A percentile compares a stretch with the other conserved stretches of the same genome.
These are phyloP conservation scores for Patella pellucida DNA, from an alignment of 2,888 invertebrate species.

Conservation along the genomic window DNA sequence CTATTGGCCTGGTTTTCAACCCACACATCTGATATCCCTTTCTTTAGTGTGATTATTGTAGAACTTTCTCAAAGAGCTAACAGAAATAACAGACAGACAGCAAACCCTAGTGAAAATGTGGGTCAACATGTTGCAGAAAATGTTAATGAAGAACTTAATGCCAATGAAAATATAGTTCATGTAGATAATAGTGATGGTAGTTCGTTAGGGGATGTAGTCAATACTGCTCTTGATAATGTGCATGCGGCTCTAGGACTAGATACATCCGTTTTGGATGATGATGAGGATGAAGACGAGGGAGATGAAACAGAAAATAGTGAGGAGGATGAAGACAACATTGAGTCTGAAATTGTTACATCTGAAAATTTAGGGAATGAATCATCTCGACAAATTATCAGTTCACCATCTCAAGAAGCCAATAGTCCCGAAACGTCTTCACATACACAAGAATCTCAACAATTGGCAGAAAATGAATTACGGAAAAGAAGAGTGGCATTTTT, in stretches of 20 bases:
- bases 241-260: conserved; percentile 10
- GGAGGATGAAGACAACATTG: neutral
- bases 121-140: neutral
- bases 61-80: conserved; percentile 47
- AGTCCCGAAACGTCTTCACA: neutral
- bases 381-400: neutral
- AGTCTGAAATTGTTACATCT: neutral
- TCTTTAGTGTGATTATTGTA: conserved; percentile 60
- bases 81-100: neutral
- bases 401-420: neutral
- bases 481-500: conserved; percentile 31
- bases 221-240: conserved; percentile 3
- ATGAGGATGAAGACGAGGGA: neutral
- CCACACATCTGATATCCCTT: conserved; percentile 79
- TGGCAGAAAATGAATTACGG: conserved; percentile 25
- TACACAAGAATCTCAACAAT: neutral
- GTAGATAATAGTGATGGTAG: neutral
- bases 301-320: neutral
- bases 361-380: neutral
- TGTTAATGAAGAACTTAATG: conserved; percentile 1
- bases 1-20: conserved; percentile 85
- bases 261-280: conserved; percentile 3
- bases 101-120: neutral
- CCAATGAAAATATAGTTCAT: neutral
- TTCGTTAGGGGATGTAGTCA: neutral